Base-by-base conservation (phyloP, 2,113 vertebrate species). In the Aegotheles bennettii region DNA sequence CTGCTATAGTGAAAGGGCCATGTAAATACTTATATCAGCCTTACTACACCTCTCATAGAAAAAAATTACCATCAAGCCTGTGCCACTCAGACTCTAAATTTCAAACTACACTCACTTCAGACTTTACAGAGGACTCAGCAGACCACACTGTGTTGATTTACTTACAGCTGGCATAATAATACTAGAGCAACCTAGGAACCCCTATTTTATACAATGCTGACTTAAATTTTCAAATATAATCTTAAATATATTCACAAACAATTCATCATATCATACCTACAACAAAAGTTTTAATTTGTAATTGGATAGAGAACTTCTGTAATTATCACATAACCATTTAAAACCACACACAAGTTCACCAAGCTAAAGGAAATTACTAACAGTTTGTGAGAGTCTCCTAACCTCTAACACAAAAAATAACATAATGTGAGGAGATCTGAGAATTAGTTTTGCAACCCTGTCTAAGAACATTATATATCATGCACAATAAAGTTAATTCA, bases 391-490 rank as follows among this genome's bases (percentile, higher is more conserved):
- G 47, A 42, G 8, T 83, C 45, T 79, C 45, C 17, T 79, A 80
- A 89, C 6, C 7, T 40, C 29, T 82, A 59, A 87, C 16, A 65
- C 4, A 91, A 69, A 74, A 50, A 59, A 53, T 38, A 84, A 63
- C 17, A 89, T 50, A 57, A 83, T 14, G n/a, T n/a, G 74, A 90
- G 42, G 68, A 50, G 82, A 92, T 67, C 53, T 61, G 68, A 81
- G 83, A 95, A 85, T 20, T 95, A 79, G 68, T 73, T 94, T 81
- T 94, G 74, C 63, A 96, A 73, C 33, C 13, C 51, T 96, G 70
- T 96, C 85, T 77, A 94, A 96, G 63, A 61, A 92, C 69, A 84
- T 91, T 80, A 96, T 60, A 61, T 75, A 82, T 80, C 54, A 89
- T 74, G 68, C 61, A 93, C 89, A 89, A 68, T 56, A 60, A 79